phyloP scores from a whole-genome alignment of 2,113 vertebrate species.

The Xenopus borealis region DNA sequence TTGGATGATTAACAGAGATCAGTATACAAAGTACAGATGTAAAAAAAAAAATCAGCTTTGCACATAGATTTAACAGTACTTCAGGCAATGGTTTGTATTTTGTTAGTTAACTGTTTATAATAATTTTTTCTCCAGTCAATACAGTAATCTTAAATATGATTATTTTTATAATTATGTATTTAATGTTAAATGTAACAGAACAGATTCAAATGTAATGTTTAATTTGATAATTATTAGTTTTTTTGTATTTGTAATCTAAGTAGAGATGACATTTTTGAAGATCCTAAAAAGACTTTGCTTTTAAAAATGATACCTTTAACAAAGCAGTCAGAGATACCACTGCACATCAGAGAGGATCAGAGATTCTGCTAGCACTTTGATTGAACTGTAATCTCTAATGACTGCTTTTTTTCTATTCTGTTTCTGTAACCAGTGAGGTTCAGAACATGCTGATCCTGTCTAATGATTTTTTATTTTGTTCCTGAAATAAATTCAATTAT shows the following conservation, averaged over 20 bases:
- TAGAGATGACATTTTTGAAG: too few relatives aligned
- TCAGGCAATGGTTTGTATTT: conserved; percentile 66
- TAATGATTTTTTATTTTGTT: conserved; percentile 46
- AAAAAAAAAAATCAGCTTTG: conserved; percentile 57
- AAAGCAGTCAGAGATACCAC: background rate
- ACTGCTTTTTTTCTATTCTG: conserved; percentile 53
- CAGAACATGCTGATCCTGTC: conserved; percentile 49
- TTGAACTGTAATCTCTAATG: background rate
- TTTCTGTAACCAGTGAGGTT: conserved; percentile 50
- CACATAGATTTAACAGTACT: conserved; percentile 65
- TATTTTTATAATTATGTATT: too few relatives aligned
- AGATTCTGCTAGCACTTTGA: background rate
- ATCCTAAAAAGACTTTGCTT: background rate
- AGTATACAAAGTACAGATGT: conserved; percentile 60
- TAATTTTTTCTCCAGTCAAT: too few relatives aligned
- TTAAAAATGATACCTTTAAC: background rate
- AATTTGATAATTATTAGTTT: too few relatives aligned
- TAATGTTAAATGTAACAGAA: too few relatives aligned
- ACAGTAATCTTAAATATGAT: too few relatives aligned
- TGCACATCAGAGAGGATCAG: background rate
- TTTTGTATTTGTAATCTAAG: too few relatives aligned
- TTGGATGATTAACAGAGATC: conserved; percentile 67
- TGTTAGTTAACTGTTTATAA: too few relatives aligned
- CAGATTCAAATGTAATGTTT: too few relatives aligned
- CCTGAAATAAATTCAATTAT: conserved; percentile 55